Conservation (phyloP, 2,113 vertebrate genomes). For the Lophura nycthemera region DNA sequence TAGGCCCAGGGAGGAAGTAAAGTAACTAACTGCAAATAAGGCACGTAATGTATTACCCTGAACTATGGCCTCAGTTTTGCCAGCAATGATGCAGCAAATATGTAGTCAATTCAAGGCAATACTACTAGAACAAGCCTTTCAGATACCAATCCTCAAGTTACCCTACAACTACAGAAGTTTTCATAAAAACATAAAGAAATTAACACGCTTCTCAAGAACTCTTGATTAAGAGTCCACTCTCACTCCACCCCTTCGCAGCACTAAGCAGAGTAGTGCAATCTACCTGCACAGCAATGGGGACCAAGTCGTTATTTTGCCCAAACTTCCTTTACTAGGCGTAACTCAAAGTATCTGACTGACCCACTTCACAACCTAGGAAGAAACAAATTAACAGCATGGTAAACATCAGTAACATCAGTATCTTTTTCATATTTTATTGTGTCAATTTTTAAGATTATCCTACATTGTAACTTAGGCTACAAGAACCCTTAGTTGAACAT, state of each 20-base stretch:
- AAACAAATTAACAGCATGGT: background rate
- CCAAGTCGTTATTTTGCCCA: background rate
- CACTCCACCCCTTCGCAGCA: background rate
- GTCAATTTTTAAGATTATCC: background rate
- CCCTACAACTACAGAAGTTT: background rate
- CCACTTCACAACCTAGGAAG: background rate
- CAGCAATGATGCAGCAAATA: background rate
- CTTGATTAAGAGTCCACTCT: background rate
- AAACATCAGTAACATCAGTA: background rate
- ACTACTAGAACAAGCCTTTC: background rate
- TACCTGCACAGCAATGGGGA: background rate
- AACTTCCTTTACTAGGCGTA: background rate
- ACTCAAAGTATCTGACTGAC: background rate
- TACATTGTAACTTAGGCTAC: background rate
- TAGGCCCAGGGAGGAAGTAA: background rate
- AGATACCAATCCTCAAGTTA: background rate
- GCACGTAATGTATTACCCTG: background rate
- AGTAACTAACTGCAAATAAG: background rate
- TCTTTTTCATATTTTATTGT: background rate
- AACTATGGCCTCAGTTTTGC: background rate
- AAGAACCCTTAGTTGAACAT: background rate
- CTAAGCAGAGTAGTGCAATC: background rate
- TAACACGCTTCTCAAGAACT: background rate
- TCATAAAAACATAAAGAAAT: background rate
- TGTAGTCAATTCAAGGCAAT: rapidly evolving